phyloP scores from a whole-genome alignment of 92 coral and sea anemone genomes.

The Paragorgia papillata region DNA sequence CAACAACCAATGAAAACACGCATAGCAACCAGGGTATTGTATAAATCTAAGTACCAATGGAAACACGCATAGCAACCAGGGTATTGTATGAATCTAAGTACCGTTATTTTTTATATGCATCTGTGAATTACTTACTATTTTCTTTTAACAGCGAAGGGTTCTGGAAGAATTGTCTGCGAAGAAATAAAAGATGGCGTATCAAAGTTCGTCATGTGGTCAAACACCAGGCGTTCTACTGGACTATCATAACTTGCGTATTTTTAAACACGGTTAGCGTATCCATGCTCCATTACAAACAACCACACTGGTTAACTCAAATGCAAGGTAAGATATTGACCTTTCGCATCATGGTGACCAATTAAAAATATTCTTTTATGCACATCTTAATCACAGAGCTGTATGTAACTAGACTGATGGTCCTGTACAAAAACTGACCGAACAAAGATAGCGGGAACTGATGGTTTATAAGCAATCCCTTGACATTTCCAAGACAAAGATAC shows the following conservation, averaged over 20 bases:
- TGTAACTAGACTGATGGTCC: too few relatives aligned
- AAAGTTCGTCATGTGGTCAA: conserved; percentile 91
- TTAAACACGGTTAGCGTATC: conserved; percentile 93
- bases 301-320: conserved; percentile 80
- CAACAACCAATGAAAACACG: too few relatives aligned
- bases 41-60: too few relatives aligned
- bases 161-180: conserved; percentile 79
- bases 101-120: too few relatives aligned
- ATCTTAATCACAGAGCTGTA: too few relatives aligned
- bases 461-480: too few relatives aligned
- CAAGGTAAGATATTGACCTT: conserved; percentile 64
- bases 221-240: conserved; percentile 97
- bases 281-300: conserved; percentile 80
- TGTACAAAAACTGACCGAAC: too few relatives aligned
- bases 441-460: too few relatives aligned
- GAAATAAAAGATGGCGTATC: conserved; percentile 94
- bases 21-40: too few relatives aligned
- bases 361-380: not conserved
- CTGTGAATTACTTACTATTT: not conserved
- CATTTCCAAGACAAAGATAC: too few relatives aligned
- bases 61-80: too few relatives aligned
- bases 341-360: not conserved
- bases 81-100: too few relatives aligned
- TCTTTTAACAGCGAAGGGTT: conserved; percentile 55
- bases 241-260: conserved; percentile 86